These are phyloP conservation scores for Protobothrops flavoviridis DNA, from an alignment of 2,113 vertebrate genomes.

Conservation along the genomic window DNA sequence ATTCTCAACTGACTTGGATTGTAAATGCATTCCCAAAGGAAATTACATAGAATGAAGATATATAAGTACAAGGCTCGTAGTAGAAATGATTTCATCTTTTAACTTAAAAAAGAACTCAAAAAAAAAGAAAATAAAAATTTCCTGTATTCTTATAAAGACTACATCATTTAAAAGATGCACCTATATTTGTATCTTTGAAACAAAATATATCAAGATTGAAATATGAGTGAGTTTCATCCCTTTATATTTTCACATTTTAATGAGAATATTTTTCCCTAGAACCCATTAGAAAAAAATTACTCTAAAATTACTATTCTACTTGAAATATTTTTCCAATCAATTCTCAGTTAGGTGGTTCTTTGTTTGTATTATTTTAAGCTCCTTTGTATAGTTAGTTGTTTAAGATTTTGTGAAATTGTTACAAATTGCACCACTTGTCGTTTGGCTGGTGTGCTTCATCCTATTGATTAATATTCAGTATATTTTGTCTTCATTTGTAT, in stretches of 20 bases:
- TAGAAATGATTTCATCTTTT: too few species aligned
- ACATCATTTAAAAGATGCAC: not conserved
- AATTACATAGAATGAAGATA: too few species aligned
- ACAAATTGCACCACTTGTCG: not conserved
- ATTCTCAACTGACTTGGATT: too few species aligned
- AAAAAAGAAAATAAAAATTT: not conserved
- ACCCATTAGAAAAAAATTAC: not conserved
- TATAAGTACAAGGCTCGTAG: too few species aligned
- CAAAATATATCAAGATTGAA: not conserved
- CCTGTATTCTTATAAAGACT: not conserved
- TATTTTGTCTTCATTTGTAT: not conserved
- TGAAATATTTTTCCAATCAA: not conserved
- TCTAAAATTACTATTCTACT: not conserved
- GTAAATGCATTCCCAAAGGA: too few species aligned
- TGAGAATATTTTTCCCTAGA: not conserved
- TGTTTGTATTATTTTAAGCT: not conserved
- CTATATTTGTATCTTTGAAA: not conserved
- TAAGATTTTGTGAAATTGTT: not conserved
- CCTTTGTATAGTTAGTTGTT: not conserved
- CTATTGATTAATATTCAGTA: not conserved
- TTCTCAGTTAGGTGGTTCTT: not conserved
- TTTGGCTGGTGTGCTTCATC: not conserved
- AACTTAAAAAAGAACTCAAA: not conserved
- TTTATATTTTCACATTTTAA: not conserved
- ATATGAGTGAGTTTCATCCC: not conserved